A percentile compares a stretch with the other conserved stretches of the same genome.
phyloP scores from a whole-genome alignment of 2,113 vertebrate genomes.

The Australoheros scitulus region DNA sequence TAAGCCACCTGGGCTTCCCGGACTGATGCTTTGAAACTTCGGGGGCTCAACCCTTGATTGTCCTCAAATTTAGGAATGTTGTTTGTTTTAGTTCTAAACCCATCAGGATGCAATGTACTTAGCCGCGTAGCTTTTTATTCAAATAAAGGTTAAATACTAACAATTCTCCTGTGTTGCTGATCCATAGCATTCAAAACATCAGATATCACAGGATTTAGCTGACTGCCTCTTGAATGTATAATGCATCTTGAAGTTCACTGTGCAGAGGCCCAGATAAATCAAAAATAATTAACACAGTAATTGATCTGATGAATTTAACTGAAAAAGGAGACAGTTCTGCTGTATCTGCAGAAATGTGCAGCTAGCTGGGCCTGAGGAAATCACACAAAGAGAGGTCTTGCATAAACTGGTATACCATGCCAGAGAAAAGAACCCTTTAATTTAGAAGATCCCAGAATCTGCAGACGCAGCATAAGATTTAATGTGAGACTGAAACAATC shows the following conservation, averaged over 20 bases:
- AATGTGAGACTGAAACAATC: conserved; percentile 35
- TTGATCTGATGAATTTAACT: conserved; percentile 68
- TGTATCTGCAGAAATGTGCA: conserved; percentile 52
- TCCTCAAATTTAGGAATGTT: too few relatives aligned
- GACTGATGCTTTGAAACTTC: not conserved
- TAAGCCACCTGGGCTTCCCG: too few relatives aligned
- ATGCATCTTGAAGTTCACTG: conserved; percentile 49
- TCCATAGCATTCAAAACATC: conserved; percentile 33
- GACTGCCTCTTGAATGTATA: conserved; percentile 51
- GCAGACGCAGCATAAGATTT: conserved; percentile 4
- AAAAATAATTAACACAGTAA: conserved; percentile 76
- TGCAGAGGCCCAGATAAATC: conserved; percentile 69
- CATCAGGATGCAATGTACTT: not conserved
- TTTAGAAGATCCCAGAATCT: conserved; percentile 39
- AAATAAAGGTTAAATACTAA: conserved; percentile 42
- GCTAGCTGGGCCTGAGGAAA: conserved; percentile 35
- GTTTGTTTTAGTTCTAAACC: not conserved
- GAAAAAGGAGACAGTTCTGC: conserved; percentile 67
- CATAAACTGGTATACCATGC: conserved; percentile 52
- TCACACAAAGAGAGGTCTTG: conserved; percentile 35
- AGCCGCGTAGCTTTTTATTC: not conserved
- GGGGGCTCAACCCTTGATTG: not conserved
- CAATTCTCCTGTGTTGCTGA: conserved; percentile 37
- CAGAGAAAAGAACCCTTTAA: conserved; percentile 50
- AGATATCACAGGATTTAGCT: conserved; percentile 50